phyloP scores from a whole-genome alignment of 2,113 vertebrate genomes.

The Salvelinus sp. region DNA sequence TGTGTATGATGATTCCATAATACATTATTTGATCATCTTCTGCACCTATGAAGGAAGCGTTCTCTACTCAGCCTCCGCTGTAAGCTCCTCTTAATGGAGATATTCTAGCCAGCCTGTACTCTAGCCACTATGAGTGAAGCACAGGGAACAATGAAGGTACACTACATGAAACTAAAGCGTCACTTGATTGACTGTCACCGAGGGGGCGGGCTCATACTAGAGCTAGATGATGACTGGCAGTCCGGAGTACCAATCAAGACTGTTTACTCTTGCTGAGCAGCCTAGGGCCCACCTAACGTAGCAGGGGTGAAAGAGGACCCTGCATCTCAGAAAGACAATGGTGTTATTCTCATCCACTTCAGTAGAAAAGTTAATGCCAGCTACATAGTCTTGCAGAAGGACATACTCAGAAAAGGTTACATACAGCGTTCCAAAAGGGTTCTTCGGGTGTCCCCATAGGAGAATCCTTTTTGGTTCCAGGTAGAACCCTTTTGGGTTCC shows the following conservation, averaged over 20 bases:
- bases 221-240: slow-evolving; percentile 55
- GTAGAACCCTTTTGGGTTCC: too few species aligned
- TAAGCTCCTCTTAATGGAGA: too few species aligned
- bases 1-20: slow-evolving; percentile 10
- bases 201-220: slow-evolving; percentile 14
- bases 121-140: background rate
- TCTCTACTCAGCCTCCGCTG: background rate
- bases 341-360: too few species aligned
- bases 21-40: background rate
- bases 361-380: too few species aligned
- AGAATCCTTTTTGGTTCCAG: too few species aligned
- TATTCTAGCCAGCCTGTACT: background rate
- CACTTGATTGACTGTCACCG: slow-evolving; percentile 69
- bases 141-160: background rate
- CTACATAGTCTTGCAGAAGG: too few species aligned
- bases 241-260: slow-evolving; percentile 40
- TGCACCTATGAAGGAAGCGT: background rate
- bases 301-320: background rate
- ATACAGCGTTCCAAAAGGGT: too few species aligned
- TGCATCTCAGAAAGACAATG: too few species aligned
- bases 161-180: slow-evolving; percentile 46
- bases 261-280: background rate
- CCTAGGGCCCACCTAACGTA: background rate
- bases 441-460: too few species aligned
- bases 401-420: too few species aligned